phyloP scores from a whole-genome alignment of 2,888 invertebrate species.

The Latheticus oryzae region DNA sequence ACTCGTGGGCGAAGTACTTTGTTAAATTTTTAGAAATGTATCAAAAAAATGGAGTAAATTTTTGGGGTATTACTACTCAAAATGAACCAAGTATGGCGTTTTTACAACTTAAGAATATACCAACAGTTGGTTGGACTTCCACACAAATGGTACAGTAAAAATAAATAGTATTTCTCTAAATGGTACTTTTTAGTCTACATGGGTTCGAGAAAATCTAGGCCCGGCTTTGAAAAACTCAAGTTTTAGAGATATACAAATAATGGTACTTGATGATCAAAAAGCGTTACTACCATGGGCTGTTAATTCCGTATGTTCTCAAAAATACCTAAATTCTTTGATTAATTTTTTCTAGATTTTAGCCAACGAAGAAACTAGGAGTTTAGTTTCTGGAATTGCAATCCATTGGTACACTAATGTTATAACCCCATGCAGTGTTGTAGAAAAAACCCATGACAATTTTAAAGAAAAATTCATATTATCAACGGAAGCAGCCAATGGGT shows the following conservation, averaged over 20 bases:
- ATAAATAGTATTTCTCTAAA: slow-evolving; percentile 37
- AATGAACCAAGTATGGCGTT: slow-evolving; percentile 85
- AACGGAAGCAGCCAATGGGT: slow-evolving; percentile 75
- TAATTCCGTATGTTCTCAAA: slow-evolving; percentile 46
- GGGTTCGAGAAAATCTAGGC: slow-evolving; percentile 79
- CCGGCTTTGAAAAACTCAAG: slow-evolving; percentile 73
- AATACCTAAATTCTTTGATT: background rate
- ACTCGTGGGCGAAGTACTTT: slow-evolving; percentile 85
- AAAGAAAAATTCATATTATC: slow-evolving; percentile 61
- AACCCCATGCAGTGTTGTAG: slow-evolving; percentile 62
- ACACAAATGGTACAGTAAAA: slow-evolving; percentile 32
- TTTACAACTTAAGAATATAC: too few species aligned
- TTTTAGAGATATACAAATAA: slow-evolving; percentile 73
- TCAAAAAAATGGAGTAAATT: slow-evolving; percentile 71
- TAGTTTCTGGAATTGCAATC: slow-evolving; percentile 80
- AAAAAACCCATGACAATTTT: slow-evolving; percentile 60
- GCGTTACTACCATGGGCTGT: slow-evolving; percentile 41
- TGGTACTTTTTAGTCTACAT: slow-evolving; percentile 61
- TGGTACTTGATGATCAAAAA: slow-evolving; percentile 77
- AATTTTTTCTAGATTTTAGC: slow-evolving; percentile 56
- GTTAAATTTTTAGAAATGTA: slow-evolving; percentile 84
- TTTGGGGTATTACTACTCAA: slow-evolving; percentile 89
- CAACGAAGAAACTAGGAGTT: slow-evolving; percentile 67
- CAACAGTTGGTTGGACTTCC: slow-evolving; percentile 42
- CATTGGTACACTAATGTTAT: slow-evolving; percentile 86